These are phyloP conservation scores for Drosophila paranaensis DNA, from an alignment of 2,888 invertebrate genomes.

Conservation along the genomic window DNA sequence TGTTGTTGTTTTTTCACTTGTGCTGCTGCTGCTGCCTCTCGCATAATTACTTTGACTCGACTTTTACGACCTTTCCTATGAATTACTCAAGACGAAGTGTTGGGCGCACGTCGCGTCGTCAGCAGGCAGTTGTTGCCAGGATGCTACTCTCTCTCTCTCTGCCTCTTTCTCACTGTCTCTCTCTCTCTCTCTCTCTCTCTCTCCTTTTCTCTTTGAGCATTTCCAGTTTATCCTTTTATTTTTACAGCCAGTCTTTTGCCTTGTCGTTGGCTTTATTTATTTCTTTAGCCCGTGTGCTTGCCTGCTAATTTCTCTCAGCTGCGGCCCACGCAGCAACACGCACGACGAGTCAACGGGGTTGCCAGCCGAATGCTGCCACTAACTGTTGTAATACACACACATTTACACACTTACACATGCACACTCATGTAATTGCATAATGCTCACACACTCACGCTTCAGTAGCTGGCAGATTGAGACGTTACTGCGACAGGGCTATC, in stretches of 20 bases:
- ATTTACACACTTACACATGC: slow-evolving; percentile 3
- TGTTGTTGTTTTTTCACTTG: slow-evolving; percentile 1
- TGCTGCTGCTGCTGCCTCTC: slow-evolving; percentile 45
- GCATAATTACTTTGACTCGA: slow-evolving; percentile 80
- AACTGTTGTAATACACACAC: slow-evolving; percentile 20
- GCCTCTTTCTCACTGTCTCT: neutral
- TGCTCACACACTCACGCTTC: slow-evolving; percentile 16
- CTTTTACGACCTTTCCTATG: slow-evolving; percentile 78
- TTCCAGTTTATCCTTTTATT: slow-evolving; percentile 53
- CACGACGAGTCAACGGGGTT: slow-evolving; percentile 51
- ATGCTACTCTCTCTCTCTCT: slow-evolving; percentile 13
- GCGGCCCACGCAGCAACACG: slow-evolving; percentile 44
- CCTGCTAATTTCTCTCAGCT: slow-evolving; percentile 69
- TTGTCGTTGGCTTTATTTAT: slow-evolving; percentile 61
- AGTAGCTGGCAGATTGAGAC: slow-evolving; percentile 14
- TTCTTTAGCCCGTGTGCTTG: slow-evolving; percentile 71
- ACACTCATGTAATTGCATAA: slow-evolving; percentile 51
- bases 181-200: neutral
- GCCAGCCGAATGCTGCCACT: slow-evolving; percentile 33
- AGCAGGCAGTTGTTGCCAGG: slow-evolving; percentile 46
- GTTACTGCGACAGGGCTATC: slow-evolving; percentile 38
- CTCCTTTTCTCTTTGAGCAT: neutral
- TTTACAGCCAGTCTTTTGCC: slow-evolving; percentile 32
- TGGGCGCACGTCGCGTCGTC: slow-evolving; percentile 67
- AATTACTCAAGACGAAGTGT: slow-evolving; percentile 79